These are phyloP conservation scores for Drosophila affinis DNA, from an alignment of 2,888 invertebrate genomes.

Conservation along the genomic window DNA sequence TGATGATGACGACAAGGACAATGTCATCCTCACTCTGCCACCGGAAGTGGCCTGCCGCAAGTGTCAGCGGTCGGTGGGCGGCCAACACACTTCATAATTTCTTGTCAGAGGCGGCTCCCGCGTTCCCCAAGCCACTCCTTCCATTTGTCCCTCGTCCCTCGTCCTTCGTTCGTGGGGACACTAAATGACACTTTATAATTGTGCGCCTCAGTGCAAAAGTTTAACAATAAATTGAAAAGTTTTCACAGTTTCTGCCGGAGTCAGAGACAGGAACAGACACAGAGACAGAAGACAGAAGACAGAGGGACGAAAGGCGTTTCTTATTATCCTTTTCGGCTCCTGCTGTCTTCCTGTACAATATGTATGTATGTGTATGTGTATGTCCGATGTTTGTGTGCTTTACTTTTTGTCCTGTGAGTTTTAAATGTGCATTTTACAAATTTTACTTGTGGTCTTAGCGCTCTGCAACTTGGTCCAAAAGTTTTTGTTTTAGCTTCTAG, in stretches of 20 bases:
- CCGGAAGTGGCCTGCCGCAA: conserved; percentile 76
- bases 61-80: conserved; percentile 55
- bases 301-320: conserved; percentile 71
- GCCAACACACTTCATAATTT: conserved; percentile 73
- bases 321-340: conserved; percentile 74
- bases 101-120: conserved; percentile 56
- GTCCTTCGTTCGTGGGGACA: conserved; percentile 16
- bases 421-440: conserved; percentile 79
- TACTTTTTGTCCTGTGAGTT: conserved; percentile 57
- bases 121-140: neutral
- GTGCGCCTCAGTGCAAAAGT: conserved; percentile 79
- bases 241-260: conserved; percentile 59
- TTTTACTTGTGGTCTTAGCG: conserved; percentile 78
- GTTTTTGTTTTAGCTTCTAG: conserved; percentile 71
- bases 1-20: conserved; percentile 53
- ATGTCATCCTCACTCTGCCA: conserved; percentile 34
- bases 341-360: conserved; percentile 29
- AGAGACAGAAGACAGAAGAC: conserved; percentile 39
- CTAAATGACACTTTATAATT: conserved; percentile 81
- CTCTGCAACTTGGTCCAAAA: conserved; percentile 65
- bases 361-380: conserved; percentile 45
- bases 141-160: conserved; percentile 3
- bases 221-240: conserved; percentile 81
- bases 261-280: conserved; percentile 57
- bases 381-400: conserved; percentile 18